Conservation (phyloP, 2,797 vertebrate genomes). For the Caiman crocodilus region DNA sequence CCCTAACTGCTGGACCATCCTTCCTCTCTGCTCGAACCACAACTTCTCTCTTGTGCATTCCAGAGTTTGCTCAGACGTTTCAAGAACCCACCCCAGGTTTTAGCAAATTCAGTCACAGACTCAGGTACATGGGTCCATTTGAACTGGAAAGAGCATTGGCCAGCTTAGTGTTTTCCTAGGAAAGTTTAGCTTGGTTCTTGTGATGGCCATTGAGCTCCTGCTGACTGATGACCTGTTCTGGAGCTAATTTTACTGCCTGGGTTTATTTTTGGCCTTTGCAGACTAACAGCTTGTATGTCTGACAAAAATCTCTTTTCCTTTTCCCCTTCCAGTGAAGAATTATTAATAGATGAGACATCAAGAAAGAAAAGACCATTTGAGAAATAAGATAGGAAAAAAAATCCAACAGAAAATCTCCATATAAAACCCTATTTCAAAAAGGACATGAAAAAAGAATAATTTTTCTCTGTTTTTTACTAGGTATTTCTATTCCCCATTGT, state of each 20-base stretch:
- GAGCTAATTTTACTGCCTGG: slow-evolving; percentile 40
- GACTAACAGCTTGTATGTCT: slow-evolving; percentile 69
- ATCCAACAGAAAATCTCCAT: slow-evolving; percentile 52
- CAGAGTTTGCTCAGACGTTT: background rate
- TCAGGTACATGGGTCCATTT: background rate
- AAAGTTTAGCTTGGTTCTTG: background rate
- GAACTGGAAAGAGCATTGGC: background rate
- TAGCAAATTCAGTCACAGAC: background rate
- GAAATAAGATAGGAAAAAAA: slow-evolving; percentile 67
- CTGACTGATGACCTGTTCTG: slow-evolving; percentile 50
- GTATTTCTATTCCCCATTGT: slow-evolving; percentile 21
- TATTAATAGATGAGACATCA: slow-evolving; percentile 74
- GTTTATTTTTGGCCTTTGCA: slow-evolving; percentile 71
- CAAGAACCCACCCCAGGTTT: background rate
- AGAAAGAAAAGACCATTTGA: slow-evolving; percentile 70
- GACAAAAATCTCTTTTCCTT: slow-evolving; percentile 63
- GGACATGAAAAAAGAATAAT: slow-evolving; percentile 20
- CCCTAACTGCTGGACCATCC: background rate
- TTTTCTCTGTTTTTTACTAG: slow-evolving; percentile 12
- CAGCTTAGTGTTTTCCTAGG: background rate
- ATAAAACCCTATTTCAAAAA: slow-evolving; percentile 45
- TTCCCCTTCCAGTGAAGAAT: slow-evolving; percentile 58
- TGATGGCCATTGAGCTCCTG: background rate
- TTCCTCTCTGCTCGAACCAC: background rate
- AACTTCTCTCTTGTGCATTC: background rate